Evolutionary conservation across 2,888 invertebrate species (phyloP).

Genomic region (Synanthedon vespiformis): DNA sequence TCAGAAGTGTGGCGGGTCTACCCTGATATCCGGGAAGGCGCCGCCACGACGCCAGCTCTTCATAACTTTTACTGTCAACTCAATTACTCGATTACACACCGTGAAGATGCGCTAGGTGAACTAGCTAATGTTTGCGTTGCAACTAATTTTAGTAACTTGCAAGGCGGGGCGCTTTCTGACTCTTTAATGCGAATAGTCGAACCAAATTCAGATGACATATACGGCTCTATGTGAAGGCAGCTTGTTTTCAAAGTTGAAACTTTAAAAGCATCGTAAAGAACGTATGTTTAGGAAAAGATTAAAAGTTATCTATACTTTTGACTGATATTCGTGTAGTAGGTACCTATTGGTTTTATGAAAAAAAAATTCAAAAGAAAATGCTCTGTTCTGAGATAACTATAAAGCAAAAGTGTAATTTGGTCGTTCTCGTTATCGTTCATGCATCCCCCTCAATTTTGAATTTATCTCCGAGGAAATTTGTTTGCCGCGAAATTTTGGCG

Average conservation of each 20-base stretch:
- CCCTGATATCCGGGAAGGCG: constrained; percentile 54
- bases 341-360: too few species aligned
- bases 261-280: too few species aligned
- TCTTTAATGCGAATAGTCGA: too few species aligned
- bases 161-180: too few species aligned
- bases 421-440: not conserved
- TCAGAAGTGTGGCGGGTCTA: constrained; percentile 33
- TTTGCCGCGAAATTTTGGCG: not conserved
- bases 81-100: constrained; percentile 49
- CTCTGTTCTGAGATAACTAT: not conserved
- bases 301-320: too few species aligned
- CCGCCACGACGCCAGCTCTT: constrained; percentile 50
- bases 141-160: too few species aligned
- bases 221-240: too few species aligned
- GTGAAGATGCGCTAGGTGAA: constrained; percentile 13
- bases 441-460: not conserved
- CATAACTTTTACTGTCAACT: constrained; percentile 64
- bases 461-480: not conserved
- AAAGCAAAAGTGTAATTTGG: not conserved
- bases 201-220: too few species aligned
- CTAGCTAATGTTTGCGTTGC: not conserved
- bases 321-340: too few species aligned
- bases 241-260: too few species aligned
- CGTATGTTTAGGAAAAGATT: too few species aligned
- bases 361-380: not conserved